Evolutionary conservation across 1,140 invertebrate genomes (phyloP).

Genomic region (Vollenhovia emeryi): DNA sequence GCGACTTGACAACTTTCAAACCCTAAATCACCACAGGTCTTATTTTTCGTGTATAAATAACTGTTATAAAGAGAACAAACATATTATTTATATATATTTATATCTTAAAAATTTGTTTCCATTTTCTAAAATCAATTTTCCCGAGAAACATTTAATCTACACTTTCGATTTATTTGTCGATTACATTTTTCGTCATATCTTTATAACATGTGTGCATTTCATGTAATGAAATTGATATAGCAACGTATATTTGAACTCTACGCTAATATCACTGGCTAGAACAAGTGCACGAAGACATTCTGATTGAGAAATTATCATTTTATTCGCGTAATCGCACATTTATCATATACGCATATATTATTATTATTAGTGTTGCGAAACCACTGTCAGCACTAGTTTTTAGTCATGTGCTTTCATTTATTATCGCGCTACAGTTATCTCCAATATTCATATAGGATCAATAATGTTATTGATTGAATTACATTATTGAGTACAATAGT

Average conservation of each 20-base stretch:
- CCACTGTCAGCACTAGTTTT: neutral
- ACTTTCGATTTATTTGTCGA: neutral
- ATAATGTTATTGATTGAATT: too few species aligned
- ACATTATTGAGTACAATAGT: neutral
- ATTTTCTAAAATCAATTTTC: neutral
- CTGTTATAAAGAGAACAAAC: neutral
- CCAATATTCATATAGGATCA: neutral
- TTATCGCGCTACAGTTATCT: neutral
- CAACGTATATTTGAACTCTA: neutral
- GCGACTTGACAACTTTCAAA: neutral
- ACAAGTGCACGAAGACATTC: neutral
- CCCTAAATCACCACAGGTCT: neutral
- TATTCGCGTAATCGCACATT: too few species aligned
- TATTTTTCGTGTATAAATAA: neutral
- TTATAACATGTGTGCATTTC: neutral
- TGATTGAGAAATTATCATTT: slow-evolving; percentile 30
- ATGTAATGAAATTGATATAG: neutral
- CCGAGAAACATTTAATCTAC: neutral
- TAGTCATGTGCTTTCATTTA: neutral
- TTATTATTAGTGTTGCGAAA: neutral
- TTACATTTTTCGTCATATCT: neutral
- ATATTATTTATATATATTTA: neutral
- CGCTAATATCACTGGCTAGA: neutral
- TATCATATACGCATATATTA: neutral
- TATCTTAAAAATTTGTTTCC: neutral